phyloP scores from a whole-genome alignment of 2,113 vertebrate species.

The Coregonus clupeaformis region DNA sequence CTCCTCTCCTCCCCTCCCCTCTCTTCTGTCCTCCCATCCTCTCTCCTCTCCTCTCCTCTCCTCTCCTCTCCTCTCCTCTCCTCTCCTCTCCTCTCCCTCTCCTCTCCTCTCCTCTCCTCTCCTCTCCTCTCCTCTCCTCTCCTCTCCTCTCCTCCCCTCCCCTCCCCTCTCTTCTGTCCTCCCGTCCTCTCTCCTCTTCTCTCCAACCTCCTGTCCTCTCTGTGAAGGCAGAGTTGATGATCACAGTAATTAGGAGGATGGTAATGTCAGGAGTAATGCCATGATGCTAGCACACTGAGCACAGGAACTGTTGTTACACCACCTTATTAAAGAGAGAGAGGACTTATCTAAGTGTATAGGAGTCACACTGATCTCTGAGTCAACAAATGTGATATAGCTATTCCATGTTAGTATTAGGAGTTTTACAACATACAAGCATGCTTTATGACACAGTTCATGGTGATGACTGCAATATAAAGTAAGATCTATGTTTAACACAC shows the following conservation, averaged over 20 bases:
- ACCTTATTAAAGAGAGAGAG: neutral
- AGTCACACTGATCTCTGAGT: neutral
- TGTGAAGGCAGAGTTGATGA: conserved; percentile 13
- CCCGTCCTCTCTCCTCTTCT: neutral
- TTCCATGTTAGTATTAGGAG: no score
- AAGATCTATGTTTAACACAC: no score
- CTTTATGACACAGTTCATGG: no score
- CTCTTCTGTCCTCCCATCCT: neutral
- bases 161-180: neutral
- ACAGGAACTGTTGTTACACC: neutral
- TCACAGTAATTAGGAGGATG: conserved; percentile 63
- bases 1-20: no score
- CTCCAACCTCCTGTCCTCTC: neutral
- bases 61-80: conserved; percentile 3
- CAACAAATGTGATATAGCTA: no score
- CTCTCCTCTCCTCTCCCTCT: no score
- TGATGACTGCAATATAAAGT: no score
- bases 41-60: neutral
- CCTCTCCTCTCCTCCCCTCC: conserved; percentile 16
- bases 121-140: neutral
- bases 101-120: neutral
- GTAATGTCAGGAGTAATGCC: conserved; percentile 44
- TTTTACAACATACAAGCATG: no score
- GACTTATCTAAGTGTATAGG: neutral
- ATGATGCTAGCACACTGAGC: conserved; percentile 31